phyloP scores from a whole-genome alignment of 1,140 invertebrate genomes.

The Orius insidiosus region DNA sequence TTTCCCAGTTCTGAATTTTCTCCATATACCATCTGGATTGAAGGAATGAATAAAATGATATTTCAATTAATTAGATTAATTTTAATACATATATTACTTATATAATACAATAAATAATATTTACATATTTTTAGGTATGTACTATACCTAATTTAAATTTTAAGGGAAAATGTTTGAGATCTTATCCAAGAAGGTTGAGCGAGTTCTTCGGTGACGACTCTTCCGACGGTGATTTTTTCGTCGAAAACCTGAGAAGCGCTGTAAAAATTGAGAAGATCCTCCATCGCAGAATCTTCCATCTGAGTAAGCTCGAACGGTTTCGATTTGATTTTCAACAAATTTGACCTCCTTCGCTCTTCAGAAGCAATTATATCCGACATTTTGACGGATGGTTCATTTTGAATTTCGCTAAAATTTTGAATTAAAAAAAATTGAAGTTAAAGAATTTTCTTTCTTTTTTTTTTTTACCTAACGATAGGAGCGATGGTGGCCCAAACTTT shows the following conservation, averaged over 20 bases:
- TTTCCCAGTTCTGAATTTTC: too few relatives aligned
- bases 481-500: too few relatives aligned
- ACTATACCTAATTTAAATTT: too few relatives aligned
- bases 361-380: constrained; percentile 40
- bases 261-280: constrained; percentile 45
- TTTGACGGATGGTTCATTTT: constrained; percentile 19
- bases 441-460: too few relatives aligned
- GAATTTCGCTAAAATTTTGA: constrained; percentile 25
- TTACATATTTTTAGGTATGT: too few relatives aligned
- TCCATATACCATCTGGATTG: too few relatives aligned
- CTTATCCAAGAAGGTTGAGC: constrained; percentile 14
- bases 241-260: constrained; percentile 36
- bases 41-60: too few relatives aligned
- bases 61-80: too few relatives aligned
- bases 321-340: constrained; percentile 36
- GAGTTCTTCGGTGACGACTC: constrained; percentile 24
- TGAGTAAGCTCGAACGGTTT: constrained; percentile 45
- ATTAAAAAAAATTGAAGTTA: constrained; percentile 17
- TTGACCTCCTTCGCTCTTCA: constrained; percentile 40
- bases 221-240: constrained; percentile 40
- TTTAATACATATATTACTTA: too few relatives aligned
- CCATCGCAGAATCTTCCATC: constrained; percentile 52
- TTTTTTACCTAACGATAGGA: too few relatives aligned
- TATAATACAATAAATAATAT: too few relatives aligned
- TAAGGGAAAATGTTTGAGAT: background rate